A percentile compares a stretch with the other conserved stretches of the same genome.
Evolutionary conservation across 2,797 vertebrate genomes (phyloP).

Genomic region (Hapalemur alaotrensis): DNA sequence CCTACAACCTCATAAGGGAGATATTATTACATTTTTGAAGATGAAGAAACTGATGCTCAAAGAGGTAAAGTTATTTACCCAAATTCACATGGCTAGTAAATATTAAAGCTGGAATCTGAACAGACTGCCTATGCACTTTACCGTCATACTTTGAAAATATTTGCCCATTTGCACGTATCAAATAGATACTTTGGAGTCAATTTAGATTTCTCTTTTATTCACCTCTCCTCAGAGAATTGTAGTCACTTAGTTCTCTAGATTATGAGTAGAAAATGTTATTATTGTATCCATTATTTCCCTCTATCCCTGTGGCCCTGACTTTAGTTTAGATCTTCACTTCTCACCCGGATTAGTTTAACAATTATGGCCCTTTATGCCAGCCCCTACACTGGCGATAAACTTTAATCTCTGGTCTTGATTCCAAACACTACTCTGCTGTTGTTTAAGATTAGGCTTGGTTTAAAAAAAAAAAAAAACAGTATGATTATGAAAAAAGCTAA

Average conservation of each 20-base stretch:
- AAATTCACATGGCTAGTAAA: not conserved
- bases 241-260: not conserved
- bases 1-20: not conserved
- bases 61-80: not conserved
- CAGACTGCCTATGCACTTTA: not conserved
- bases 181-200: not conserved
- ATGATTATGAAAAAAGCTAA: not conserved
- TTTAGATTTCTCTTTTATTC: not conserved
- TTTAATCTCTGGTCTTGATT: not conserved
- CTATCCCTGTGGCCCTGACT: not conserved
- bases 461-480: no score
- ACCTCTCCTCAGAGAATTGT: not conserved
- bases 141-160: not conserved
- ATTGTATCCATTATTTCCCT: not conserved
- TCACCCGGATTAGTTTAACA: not conserved
- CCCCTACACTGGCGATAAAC: not conserved
- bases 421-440: not conserved
- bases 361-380: not conserved
- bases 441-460: not conserved
- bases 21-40: not conserved
- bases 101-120: not conserved
- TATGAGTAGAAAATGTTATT: not conserved
- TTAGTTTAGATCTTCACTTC: not conserved
- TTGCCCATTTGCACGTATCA: not conserved
- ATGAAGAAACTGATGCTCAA: not conserved